Evolutionary conservation across 2,113 vertebrate species (phyloP).

Genomic region (Oncorhynchus gorbuscha): DNA sequence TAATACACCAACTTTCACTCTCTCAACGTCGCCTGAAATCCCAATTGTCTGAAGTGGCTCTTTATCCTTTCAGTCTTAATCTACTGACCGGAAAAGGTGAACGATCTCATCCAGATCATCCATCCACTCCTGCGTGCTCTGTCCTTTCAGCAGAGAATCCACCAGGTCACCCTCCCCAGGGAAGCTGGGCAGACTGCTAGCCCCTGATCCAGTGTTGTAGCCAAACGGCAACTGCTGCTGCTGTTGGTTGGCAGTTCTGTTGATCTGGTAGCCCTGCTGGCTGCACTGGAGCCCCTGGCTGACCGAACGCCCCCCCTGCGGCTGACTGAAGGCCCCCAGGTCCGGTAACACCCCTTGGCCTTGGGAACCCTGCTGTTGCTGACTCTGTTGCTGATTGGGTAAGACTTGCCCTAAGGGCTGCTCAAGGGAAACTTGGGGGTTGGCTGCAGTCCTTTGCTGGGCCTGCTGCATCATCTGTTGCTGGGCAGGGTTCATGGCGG

Average conservation of each 20-base stretch:
- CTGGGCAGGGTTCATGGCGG: slow-evolving; percentile 77
- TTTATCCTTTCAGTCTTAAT: not conserved
- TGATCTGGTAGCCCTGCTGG: slow-evolving; percentile 91
- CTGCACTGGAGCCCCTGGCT: slow-evolving; percentile 84
- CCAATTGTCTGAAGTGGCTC: not conserved
- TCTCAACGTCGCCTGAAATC: not conserved
- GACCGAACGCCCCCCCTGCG: slow-evolving; percentile 13
- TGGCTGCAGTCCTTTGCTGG: slow-evolving; percentile 65
- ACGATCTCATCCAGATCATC: slow-evolving; percentile 85
- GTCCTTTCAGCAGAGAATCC: slow-evolving; percentile 92
- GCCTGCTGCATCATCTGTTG: slow-evolving; percentile 81
- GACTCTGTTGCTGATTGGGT: slow-evolving; percentile 72
- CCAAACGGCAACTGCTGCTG: slow-evolving; percentile 86
- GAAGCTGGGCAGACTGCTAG: slow-evolving; percentile 75
- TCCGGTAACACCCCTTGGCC: slow-evolving; percentile 82
- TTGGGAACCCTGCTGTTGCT: slow-evolving; percentile 79
- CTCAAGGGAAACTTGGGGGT: slow-evolving; percentile 46
- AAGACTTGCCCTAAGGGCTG: slow-evolving; percentile 68
- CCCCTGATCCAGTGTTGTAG: slow-evolving; percentile 79
- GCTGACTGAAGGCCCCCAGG: slow-evolving; percentile 82
- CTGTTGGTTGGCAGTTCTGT: slow-evolving; percentile 73
- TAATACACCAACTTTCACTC: not conserved
- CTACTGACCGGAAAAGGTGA: too few species aligned
- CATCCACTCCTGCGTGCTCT: slow-evolving; percentile 97
- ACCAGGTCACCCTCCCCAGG: slow-evolving; percentile 89